phyloP scores from a whole-genome alignment of 1,140 invertebrate genomes.

The Drosophila ogumai region DNA sequence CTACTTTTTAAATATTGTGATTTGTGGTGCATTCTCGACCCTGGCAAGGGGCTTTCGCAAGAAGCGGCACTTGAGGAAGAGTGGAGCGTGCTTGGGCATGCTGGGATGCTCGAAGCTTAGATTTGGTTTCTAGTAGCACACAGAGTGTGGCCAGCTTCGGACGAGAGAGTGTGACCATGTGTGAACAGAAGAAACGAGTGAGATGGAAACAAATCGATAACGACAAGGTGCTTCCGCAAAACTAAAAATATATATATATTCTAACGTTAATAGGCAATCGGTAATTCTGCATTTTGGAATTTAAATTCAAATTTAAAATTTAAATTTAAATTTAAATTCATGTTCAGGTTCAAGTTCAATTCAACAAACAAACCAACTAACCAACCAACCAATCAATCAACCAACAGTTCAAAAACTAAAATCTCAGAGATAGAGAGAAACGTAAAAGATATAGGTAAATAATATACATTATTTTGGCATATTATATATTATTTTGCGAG shows the following conservation, averaged over 20 bases:
- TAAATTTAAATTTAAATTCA: too few relatives aligned
- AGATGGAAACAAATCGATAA: conserved; percentile 16
- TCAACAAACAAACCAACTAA: conserved; percentile 47
- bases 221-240: conserved; percentile 29
- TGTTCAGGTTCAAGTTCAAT: conserved; percentile 21
- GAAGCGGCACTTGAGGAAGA: conserved; percentile 8
- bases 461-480: conserved; percentile 54
- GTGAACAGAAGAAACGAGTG: neutral
- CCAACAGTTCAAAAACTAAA: conserved; percentile 59
- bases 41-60: conserved; percentile 6
- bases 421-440: conserved; percentile 37
- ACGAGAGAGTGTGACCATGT: conserved; percentile 11
- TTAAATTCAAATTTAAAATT: too few relatives aligned
- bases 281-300: conserved; percentile 19
- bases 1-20: neutral
- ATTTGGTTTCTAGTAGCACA: neutral
- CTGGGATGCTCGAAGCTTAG: conserved; percentile 7
- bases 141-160: conserved; percentile 1
- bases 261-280: conserved; percentile 21
- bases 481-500: conserved; percentile 49
- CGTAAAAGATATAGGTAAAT: conserved; percentile 50
- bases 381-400: conserved; percentile 54
- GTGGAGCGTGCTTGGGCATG: conserved; percentile 27
- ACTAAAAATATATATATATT: conserved; percentile 14
- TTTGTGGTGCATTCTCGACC: conserved; percentile 16